Conservation (phyloP, 2,797 vertebrate species). For the Capromys pilorides region DNA sequence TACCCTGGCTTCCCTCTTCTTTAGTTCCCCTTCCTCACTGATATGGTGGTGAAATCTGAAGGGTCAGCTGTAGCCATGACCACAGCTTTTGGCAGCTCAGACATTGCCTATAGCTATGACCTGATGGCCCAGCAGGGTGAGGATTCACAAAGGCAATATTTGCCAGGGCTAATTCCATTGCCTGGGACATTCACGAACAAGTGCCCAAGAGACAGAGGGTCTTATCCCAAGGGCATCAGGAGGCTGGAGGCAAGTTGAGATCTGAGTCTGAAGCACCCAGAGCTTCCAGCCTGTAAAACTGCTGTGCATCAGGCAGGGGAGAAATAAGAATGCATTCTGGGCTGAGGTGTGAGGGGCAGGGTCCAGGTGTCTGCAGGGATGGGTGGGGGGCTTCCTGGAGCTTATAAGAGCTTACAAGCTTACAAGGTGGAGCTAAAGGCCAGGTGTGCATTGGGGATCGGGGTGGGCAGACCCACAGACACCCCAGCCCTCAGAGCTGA, state of each 20-base stretch:
- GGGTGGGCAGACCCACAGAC: accelerated
- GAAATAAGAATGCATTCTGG: background rate
- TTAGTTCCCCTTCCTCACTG: background rate
- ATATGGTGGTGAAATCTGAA: background rate
- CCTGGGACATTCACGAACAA: background rate
- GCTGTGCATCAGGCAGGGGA: background rate
- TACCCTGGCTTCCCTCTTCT: background rate
- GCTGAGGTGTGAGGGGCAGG: background rate
- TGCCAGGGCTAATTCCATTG: background rate
- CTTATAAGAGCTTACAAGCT: background rate
- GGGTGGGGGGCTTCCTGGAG: background rate
- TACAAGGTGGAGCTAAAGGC: background rate
- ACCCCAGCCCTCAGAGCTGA: background rate
- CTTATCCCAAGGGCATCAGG: background rate
- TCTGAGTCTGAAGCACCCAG: background rate
- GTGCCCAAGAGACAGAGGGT: background rate
- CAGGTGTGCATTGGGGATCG: background rate
- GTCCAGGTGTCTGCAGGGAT: background rate
- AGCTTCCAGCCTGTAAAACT: background rate
- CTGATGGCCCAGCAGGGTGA: background rate
- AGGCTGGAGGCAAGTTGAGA: background rate
- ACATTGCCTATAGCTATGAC: background rate
- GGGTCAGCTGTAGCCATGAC: background rate
- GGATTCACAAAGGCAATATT: accelerated
- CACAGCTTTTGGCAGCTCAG: background rate